Percentiles rank a stretch among this genome's conserved stretches.
These are phyloP conservation scores for Brachypalpus laphriformis DNA, from an alignment of 2,888 invertebrate species.

Conservation along the genomic window DNA sequence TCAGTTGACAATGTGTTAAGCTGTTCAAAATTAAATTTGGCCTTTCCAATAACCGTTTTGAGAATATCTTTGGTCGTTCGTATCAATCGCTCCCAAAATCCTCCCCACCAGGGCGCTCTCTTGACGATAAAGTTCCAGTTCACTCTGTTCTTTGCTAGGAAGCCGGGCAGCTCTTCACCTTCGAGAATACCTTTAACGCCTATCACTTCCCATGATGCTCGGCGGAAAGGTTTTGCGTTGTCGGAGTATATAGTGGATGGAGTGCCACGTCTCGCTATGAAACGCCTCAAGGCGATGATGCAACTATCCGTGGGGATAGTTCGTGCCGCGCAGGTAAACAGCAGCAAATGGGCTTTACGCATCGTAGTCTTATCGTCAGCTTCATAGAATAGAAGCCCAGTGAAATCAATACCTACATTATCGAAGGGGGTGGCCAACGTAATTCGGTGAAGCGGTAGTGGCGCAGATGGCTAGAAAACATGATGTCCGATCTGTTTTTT, in stretches of 20 bases:
- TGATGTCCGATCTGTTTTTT: too few relatives aligned
- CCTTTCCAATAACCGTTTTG: conserved; percentile 54
- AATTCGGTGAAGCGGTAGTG: too few relatives aligned
- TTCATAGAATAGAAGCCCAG: too few relatives aligned
- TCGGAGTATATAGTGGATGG: conserved; percentile 27
- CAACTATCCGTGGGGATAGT: conserved; percentile 2
- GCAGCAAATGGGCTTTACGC: conserved; percentile 25
- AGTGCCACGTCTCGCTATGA: conserved; percentile 7
- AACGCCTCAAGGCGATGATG: conserved; percentile 1
- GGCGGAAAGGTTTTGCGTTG: conserved; percentile 8
- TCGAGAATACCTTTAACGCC: not conserved
- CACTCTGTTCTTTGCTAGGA: too few relatives aligned
- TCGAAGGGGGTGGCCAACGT: too few relatives aligned
- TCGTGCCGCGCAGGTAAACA: conserved; percentile 36
- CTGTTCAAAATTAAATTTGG: not conserved
- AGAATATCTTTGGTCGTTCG: conserved; percentile 47
- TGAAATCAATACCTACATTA: too few relatives aligned
- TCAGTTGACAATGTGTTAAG: too few relatives aligned
- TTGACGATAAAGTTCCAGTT: conserved; percentile 18
- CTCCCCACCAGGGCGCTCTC: conserved; percentile 48
- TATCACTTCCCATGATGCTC: conserved; percentile 10
- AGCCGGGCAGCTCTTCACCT: too few relatives aligned
- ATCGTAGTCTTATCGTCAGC: not conserved
- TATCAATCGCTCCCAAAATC: conserved; percentile 65
- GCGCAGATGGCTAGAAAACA: too few relatives aligned